These are phyloP conservation scores for Ranitomeya variabilis DNA, from an alignment of 2,113 vertebrate species.

Conservation along the genomic window DNA sequence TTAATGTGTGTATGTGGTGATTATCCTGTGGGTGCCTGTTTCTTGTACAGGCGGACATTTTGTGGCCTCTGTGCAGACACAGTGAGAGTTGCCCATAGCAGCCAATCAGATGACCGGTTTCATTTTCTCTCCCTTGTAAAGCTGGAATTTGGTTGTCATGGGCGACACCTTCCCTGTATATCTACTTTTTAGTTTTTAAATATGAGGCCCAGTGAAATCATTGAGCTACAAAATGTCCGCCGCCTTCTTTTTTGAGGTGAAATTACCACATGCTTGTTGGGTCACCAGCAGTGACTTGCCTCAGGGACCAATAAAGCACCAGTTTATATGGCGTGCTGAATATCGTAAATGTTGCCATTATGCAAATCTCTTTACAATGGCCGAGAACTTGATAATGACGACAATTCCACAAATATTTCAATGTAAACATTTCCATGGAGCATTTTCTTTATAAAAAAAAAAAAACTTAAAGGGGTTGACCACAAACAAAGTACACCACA, in stretches of 20 bases:
- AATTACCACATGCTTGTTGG: neutral
- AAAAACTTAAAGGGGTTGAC: too few relatives aligned
- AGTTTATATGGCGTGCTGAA: neutral
- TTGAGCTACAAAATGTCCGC: neutral
- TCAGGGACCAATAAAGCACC: constrained; percentile 28
- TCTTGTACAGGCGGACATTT: neutral
- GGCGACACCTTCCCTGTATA: neutral
- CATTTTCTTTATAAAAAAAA: too few relatives aligned
- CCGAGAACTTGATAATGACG: neutral
- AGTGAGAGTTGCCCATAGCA: neutral
- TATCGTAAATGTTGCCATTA: neutral
- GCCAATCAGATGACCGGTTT: neutral
- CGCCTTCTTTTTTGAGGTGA: neutral
- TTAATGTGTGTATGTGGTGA: neutral
- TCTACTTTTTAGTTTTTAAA: neutral
- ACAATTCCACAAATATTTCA: neutral
- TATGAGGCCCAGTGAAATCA: neutral
- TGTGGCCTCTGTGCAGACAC: neutral
- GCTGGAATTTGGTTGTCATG: neutral
- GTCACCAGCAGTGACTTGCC: neutral
- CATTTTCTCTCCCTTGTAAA: neutral
- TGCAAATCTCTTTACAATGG: too few relatives aligned
- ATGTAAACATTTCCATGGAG: neutral
- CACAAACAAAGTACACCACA: too few relatives aligned
- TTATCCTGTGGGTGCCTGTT: neutral